Evolutionary conservation across 2,113 vertebrate genomes (phyloP).

Genomic region (Aleadryas rufinucha): DNA sequence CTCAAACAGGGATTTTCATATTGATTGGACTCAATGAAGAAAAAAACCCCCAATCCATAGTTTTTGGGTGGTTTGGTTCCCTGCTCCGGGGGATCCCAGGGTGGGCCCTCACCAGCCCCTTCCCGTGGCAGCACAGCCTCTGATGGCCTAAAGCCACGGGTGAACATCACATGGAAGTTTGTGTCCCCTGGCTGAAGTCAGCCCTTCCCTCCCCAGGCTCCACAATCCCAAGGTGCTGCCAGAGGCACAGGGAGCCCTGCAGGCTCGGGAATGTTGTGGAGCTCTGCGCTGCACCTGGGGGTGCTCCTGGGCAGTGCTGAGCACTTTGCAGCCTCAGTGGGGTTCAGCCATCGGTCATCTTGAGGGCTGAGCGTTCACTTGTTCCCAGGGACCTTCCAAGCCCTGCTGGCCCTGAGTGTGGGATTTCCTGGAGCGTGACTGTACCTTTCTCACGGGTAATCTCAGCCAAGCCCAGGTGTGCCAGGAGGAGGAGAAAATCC

Average conservation of each 20-base stretch:
- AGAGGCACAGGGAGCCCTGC: not conserved
- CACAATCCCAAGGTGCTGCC: not conserved
- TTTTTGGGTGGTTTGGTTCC: not conserved
- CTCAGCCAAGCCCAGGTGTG: not conserved
- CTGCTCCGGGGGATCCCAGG: fast-evolving
- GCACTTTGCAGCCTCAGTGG: not conserved
- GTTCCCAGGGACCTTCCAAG: not conserved
- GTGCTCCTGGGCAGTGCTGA: not conserved
- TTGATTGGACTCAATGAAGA: not conserved
- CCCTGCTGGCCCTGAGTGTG: not conserved
- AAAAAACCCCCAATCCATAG: fast-evolving
- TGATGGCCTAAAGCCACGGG: not conserved
- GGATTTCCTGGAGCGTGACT: fast-evolving
- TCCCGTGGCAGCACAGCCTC: not conserved
- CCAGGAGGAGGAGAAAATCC: not conserved
- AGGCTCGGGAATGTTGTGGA: too few relatives aligned
- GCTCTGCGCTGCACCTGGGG: not conserved
- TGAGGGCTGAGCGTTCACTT: fast-evolving
- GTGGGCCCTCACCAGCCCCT: not conserved
- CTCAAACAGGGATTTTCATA: not conserved
- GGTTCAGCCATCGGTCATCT: not conserved
- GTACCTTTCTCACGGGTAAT: not conserved
- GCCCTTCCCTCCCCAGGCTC: not conserved
- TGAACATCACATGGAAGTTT: not conserved
- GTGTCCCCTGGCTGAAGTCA: not conserved